Conservation (phyloP, 2,888 invertebrate species). For the Caenorhabditis sp. region DNA sequence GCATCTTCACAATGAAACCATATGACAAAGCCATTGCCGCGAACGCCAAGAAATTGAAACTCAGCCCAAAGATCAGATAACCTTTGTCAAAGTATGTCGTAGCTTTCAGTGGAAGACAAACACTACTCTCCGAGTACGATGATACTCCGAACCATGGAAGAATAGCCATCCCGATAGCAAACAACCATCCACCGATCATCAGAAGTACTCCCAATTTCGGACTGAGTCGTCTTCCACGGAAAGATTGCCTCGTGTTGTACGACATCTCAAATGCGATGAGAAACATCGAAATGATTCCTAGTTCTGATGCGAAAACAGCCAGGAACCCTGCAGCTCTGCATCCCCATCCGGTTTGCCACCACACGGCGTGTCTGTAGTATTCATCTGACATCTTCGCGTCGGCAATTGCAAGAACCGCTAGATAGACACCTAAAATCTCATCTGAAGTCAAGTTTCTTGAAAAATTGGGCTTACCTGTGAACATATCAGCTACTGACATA, state of each 20-base stretch:
- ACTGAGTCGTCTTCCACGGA: constrained; percentile 91
- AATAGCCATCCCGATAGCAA: constrained; percentile 88
- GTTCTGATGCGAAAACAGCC: constrained; percentile 92
- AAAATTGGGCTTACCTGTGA: constrained; percentile 91
- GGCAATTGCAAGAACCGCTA: constrained; percentile 94
- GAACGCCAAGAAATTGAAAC: constrained; percentile 95
- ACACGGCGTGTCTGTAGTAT: constrained; percentile 96
- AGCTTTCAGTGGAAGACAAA: constrained; percentile 96
- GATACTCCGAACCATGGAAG: constrained; percentile 93
- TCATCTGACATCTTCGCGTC: constrained; percentile 96
- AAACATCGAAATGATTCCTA: constrained; percentile 95
- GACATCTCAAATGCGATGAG: constrained; percentile 87
- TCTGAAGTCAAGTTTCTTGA: too few species aligned
- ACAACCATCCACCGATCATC: constrained; percentile 84
- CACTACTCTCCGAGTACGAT: constrained; percentile 96
- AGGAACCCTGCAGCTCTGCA: constrained; percentile 96
- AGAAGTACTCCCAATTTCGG: constrained; percentile 59
- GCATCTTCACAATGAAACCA: constrained; percentile 77
- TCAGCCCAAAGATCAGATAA: constrained; percentile 86
- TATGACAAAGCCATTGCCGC: constrained; percentile 91
- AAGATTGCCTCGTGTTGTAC: constrained; percentile 86
- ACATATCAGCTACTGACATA: constrained; percentile 96
- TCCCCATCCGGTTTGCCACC: constrained; percentile 93
- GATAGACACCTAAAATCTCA: constrained; percentile 86
- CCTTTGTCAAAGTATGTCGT: constrained; percentile 87